Evolutionary conservation across 2,797 vertebrate species (phyloP).

Genomic region (Xiphorhynchus erythropygius): DNA sequence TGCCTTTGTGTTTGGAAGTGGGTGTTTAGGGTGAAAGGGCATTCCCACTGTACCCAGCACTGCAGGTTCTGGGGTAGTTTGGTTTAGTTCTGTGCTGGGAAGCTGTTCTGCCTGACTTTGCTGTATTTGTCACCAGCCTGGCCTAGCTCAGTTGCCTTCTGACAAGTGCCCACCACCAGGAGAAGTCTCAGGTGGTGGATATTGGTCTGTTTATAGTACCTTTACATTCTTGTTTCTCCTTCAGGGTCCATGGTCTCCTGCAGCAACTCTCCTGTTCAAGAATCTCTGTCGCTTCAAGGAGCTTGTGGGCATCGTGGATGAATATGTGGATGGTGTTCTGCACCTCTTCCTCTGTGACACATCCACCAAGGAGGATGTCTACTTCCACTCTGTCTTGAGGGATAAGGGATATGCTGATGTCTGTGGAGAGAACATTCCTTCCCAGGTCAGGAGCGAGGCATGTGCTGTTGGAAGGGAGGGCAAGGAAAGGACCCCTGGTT

Average conservation of each 20-base stretch:
- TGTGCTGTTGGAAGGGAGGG: neutral
- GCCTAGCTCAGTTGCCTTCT: neutral
- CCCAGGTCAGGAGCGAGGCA: conserved; percentile 55
- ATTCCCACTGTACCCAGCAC: neutral
- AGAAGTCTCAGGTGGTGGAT: neutral
- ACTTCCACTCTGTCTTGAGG: conserved; percentile 83
- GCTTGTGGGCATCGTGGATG: conserved; percentile 85
- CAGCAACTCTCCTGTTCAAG: conserved; percentile 81
- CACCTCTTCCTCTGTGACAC: conserved; percentile 92
- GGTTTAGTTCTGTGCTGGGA: neutral
- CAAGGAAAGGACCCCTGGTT: neutral
- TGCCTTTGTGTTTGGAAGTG: neutral
- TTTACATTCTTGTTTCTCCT: neutral
- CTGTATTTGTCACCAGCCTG: neutral
- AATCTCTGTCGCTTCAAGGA: conserved; percentile 82
- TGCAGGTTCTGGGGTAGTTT: neutral
- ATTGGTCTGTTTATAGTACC: neutral
- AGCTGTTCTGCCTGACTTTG: neutral
- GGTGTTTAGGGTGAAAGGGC: neutral
- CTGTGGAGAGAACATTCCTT: conserved; percentile 71
- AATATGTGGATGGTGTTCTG: conserved; percentile 84
- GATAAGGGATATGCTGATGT: conserved; percentile 78
- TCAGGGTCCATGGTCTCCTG: conserved; percentile 83
- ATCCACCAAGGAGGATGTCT: conserved; percentile 83
- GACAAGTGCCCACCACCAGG: neutral